Conservation (phyloP, 2,888 invertebrate genomes). For the Pemphredon lugubris region DNA sequence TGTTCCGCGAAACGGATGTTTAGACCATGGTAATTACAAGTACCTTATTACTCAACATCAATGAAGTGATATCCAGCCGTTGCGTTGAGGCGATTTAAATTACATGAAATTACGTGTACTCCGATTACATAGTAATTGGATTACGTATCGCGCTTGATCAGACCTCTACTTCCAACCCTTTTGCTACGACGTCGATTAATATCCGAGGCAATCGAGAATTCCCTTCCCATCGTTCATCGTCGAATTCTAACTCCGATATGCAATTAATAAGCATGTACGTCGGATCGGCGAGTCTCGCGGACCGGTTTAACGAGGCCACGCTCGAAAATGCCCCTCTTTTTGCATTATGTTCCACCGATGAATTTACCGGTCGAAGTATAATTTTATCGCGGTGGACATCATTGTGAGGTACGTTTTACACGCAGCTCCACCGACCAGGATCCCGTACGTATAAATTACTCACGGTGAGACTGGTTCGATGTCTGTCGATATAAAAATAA, state of each 20-base stretch:
- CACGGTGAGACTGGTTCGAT: neutral
- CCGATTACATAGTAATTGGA: too few relatives aligned
- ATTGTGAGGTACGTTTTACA: constrained; percentile 5
- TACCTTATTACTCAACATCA: too few relatives aligned
- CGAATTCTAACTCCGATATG: constrained; percentile 13
- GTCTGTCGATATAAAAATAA: constrained; percentile 3
- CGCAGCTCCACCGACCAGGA: neutral
- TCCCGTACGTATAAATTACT: constrained; percentile 5
- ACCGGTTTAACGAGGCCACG: constrained; percentile 52
- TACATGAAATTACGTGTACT: too few relatives aligned
- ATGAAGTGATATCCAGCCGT: too few relatives aligned
- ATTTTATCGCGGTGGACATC: constrained; percentile 15
- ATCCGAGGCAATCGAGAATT: too few relatives aligned
- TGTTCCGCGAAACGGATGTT: too few relatives aligned
- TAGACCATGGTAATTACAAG: too few relatives aligned
- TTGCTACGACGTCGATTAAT: constrained; percentile 1
- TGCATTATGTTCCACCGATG: constrained; percentile 12
- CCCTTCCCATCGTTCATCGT: constrained; percentile 14
- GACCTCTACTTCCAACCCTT: constrained; percentile 7
- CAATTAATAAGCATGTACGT: constrained; percentile 8
- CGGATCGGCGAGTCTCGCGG: constrained; percentile 22
- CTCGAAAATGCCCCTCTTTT: constrained; percentile 30
- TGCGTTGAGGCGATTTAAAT: too few relatives aligned
- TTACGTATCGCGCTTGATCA: too few relatives aligned
- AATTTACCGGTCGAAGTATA: constrained; percentile 7